Base-by-base conservation (phyloP, 2,797 vertebrate genomes). In the Yasuhikotakia modesta region DNA sequence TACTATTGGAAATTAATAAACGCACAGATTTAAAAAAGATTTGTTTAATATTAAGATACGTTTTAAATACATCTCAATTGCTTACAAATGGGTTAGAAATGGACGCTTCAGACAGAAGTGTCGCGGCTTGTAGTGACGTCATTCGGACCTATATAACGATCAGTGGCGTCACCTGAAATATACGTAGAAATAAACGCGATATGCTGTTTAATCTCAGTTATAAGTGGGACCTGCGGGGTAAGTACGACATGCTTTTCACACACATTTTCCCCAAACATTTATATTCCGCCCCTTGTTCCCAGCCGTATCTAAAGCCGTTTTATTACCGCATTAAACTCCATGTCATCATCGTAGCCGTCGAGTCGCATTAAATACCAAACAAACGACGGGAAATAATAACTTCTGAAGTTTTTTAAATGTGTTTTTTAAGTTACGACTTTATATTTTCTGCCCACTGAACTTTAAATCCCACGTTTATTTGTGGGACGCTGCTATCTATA, bases 41-140 rank as follows among this genome's bases (percentile, higher is more conserved):
- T 39, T 21, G 53, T 4, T 43, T 19, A 11, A 43, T 43, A 43
- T n/a, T 10, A 10, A 43, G 39, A 43, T 2, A 43, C 8, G 2
- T 10, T 43, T 11, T 43, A 43, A 43, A 11, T 1, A 43, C 8
- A 11, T 43, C 10, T 43, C 39, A 43, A 43, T 43, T 11, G 8
- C 6, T 39, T 39, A 39, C 8, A 43, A 43, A 27, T 27, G 2
- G 2, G 27, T 27, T 27, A 27, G 11, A 35, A 35, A 35, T 35
- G 1, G 4, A 7, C 4, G 4, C 3, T 35, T 35, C 6, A 35
- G 32, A 35, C 32, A 35, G 6, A 35, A 7, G 1, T 35, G 4
- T 35, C 43, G 13, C 22, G 22, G n/a, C 52, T 11, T 43, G 11
- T 16, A 10, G 75, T 77, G 66, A 77, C 66, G 75, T 77, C 45